Evolutionary conservation across 2,113 vertebrate species (phyloP).

Genomic region (Pedetes capensis): DNA sequence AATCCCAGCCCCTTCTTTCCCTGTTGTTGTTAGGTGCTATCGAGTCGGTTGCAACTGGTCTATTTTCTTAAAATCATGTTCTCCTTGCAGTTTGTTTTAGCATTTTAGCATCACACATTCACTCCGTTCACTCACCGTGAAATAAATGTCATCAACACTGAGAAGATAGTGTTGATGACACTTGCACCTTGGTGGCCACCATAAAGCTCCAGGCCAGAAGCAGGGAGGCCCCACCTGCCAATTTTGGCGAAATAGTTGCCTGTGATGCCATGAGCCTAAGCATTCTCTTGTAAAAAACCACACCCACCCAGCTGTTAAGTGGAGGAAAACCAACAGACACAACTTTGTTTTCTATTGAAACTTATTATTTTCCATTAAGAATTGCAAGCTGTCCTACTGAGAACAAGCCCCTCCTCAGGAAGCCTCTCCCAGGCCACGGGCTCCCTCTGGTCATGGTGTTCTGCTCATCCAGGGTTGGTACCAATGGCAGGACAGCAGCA

Average conservation of each 20-base stretch:
- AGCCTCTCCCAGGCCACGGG: constrained; percentile 68
- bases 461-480: not conserved
- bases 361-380: constrained; percentile 70
- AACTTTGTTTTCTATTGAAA: constrained; percentile 64
- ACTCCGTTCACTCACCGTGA: no score
- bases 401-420: constrained; percentile 8
- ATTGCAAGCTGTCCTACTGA: constrained; percentile 31
- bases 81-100: not conserved
- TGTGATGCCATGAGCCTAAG: accelerated
- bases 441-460: not conserved
- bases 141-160: no score
- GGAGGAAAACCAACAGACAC: not conserved
- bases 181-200: no score
- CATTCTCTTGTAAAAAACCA: not conserved
- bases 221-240: accelerated
- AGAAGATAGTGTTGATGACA: no score
- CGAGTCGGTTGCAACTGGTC: no score
- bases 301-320: not conserved
- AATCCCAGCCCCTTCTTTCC: no score
- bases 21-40: no score
- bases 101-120: not conserved
- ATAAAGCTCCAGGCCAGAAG: no score
- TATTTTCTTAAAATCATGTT: no score
- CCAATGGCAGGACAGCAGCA: not conserved
- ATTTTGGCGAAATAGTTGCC: not conserved